phyloP scores from a whole-genome alignment of 2,888 invertebrate species.

The Leptinotarsa peninsularis region DNA sequence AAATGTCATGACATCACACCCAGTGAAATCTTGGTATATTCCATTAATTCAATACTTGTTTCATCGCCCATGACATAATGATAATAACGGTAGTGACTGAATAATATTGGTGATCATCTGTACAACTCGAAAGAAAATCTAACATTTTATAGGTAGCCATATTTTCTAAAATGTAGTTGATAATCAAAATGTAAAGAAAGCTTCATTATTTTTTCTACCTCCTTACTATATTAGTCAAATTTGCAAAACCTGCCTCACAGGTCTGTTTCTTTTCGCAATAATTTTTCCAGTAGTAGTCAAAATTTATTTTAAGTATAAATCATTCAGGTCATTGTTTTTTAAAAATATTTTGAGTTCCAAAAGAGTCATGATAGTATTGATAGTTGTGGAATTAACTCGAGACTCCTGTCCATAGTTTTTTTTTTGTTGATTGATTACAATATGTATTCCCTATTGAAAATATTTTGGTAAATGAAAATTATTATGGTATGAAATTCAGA shows the following conservation, averaged over 20 bases:
- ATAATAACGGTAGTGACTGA: conserved; percentile 34
- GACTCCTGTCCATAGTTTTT: no score
- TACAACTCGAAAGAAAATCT: conserved; percentile 42
- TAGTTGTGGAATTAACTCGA: no score
- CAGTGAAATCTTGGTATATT: conserved; percentile 18
- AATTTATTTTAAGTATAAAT: no score
- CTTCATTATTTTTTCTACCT: conserved; percentile 35
- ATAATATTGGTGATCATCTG: conserved; percentile 40
- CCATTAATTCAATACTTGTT: conserved; percentile 6
- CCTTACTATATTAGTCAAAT: conserved; percentile 26
- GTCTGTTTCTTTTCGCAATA: background rate
- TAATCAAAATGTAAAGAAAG: conserved; percentile 41
- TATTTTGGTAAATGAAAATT: no score
- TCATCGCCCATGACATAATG: conserved; percentile 33
- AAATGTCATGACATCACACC: conserved; percentile 42
- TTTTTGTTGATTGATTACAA: no score
- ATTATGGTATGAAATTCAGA: no score
- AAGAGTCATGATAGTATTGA: no score
- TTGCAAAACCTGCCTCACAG: conserved; percentile 1
- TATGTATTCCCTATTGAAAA: no score
- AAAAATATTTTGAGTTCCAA: no score
- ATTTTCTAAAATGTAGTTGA: conserved; percentile 44
- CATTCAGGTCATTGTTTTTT: no score
- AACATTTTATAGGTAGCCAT: conserved; percentile 46
- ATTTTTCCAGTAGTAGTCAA: no score